These are phyloP conservation scores for Ancistrus triradiatus DNA, from an alignment of 2,113 vertebrate species.

Conservation along the genomic window DNA sequence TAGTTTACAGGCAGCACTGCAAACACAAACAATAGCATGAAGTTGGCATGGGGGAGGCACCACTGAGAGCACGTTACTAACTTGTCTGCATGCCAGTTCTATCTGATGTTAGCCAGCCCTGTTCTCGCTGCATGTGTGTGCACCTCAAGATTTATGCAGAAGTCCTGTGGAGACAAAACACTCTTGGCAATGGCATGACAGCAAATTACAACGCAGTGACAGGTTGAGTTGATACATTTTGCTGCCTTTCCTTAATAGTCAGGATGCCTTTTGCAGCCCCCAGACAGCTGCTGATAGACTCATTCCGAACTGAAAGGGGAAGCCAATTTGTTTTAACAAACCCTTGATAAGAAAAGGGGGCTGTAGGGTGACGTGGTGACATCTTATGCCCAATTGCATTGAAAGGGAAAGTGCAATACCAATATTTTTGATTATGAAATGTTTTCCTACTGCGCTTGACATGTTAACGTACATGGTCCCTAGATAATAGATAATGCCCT, in stretches of 20 bases:
- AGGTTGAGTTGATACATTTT: slow-evolving; percentile 29
- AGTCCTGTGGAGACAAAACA: slow-evolving; percentile 29
- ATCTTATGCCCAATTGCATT: slow-evolving; percentile 10
- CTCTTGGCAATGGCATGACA: slow-evolving; percentile 32
- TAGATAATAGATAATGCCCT: no score
- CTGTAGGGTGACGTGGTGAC: slow-evolving; percentile 1
- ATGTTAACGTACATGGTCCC: neutral
- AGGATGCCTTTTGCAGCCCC: slow-evolving; percentile 1
- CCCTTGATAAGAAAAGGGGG: slow-evolving; percentile 15
- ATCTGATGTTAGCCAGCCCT: slow-evolving; percentile 14
- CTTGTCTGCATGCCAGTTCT: slow-evolving; percentile 7
- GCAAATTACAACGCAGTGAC: slow-evolving; percentile 22
- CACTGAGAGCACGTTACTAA: slow-evolving; percentile 3
- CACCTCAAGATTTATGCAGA: slow-evolving; percentile 25
- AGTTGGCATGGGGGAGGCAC: slow-evolving; percentile 2
- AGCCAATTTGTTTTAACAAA: slow-evolving; percentile 28
- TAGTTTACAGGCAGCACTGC: neutral
- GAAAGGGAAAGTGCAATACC: slow-evolving; percentile 1
- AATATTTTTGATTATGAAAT: neutral
- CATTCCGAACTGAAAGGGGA: slow-evolving; percentile 28
- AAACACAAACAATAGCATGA: slow-evolving; percentile 16
- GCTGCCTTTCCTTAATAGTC: slow-evolving; percentile 21
- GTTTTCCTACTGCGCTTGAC: slow-evolving; percentile 2
- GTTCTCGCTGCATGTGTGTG: slow-evolving; percentile 1
- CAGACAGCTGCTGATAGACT: slow-evolving; percentile 25